Evolutionary conservation across 2,797 vertebrate genomes (phyloP).

Genomic region (Leucoraja ocellata): DNA sequence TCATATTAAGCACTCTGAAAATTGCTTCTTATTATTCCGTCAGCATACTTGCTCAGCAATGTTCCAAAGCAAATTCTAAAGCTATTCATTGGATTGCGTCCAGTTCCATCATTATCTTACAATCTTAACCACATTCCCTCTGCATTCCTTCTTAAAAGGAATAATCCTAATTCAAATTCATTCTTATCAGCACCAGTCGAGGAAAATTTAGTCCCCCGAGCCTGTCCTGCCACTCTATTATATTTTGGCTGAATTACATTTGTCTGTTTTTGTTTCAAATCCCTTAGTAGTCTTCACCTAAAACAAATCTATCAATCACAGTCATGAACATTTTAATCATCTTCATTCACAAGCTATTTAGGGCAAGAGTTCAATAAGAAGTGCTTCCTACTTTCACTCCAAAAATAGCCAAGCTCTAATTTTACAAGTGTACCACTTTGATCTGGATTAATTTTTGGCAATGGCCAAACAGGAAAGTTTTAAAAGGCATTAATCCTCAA

Average conservation of each 20-base stretch:
- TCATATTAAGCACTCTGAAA: neutral
- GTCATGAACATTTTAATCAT: neutral
- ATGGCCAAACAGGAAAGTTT: too few relatives aligned
- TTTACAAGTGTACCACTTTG: neutral
- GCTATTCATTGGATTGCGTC: neutral
- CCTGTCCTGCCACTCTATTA: neutral
- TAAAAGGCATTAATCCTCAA: too few relatives aligned
- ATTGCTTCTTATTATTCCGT: neutral
- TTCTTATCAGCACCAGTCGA: neutral
- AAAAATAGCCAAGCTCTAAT: neutral
- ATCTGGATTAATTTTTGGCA: neutral
- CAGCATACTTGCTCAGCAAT: neutral
- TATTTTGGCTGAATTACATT: neutral
- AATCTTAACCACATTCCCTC: neutral
- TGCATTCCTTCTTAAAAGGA: neutral
- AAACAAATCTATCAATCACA: neutral
- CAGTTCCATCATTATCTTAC: neutral
- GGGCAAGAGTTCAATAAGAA: neutral
- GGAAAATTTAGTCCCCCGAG: neutral
- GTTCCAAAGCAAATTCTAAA: neutral
- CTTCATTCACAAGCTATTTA: neutral
- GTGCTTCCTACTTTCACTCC: neutral
- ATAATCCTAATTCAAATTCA: neutral
- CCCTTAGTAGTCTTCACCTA: neutral
- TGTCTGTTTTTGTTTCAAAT: neutral